A percentile compares a stretch with the other conserved stretches of the same genome.
Evolutionary conservation across 2,888 invertebrate genomes (phyloP).

Genomic region (Miltochrista miniata): DNA sequence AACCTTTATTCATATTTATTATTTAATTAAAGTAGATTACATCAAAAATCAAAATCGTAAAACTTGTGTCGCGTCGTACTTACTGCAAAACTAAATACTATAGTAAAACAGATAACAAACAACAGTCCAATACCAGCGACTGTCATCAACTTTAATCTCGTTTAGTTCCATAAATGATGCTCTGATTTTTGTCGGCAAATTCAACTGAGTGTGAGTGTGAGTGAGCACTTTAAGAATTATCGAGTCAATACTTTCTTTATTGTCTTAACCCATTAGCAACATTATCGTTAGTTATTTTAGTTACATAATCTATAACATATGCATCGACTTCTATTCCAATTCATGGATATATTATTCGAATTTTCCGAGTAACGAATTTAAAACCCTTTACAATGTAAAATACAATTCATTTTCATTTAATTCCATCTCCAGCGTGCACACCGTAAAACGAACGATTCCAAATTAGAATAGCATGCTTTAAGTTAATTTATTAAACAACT

Average conservation of each 20-base stretch:
- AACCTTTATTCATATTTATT: too few species aligned
- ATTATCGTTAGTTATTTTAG: constrained; percentile 10
- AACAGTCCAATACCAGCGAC: too few species aligned
- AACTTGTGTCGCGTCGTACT: too few species aligned
- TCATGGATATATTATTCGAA: constrained; percentile 20
- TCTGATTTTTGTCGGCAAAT: too few species aligned
- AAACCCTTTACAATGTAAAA: not conserved
- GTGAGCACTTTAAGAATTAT: not conserved
- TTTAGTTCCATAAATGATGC: too few species aligned
- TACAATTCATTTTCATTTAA: constrained; percentile 20
- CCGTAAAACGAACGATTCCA: constrained; percentile 33
- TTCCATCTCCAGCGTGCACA: constrained; percentile 9
- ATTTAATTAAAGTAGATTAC: too few species aligned
- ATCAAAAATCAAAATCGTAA: too few species aligned
- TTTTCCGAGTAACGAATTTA: constrained; percentile 2
- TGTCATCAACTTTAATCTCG: too few species aligned
- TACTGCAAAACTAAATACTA: too few species aligned
- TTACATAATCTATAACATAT: constrained; percentile 10
- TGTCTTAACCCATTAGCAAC: constrained; percentile 9
- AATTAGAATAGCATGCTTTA: constrained; percentile 46
- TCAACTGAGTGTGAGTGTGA: too few species aligned
- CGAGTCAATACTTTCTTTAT: not conserved
- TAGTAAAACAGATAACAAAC: too few species aligned
- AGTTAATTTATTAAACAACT: constrained; percentile 38
- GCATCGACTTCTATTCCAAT: constrained; percentile 16